Conservation (phyloP, 2,888 invertebrate species). For the Pristionchus maxplancki region DNA sequence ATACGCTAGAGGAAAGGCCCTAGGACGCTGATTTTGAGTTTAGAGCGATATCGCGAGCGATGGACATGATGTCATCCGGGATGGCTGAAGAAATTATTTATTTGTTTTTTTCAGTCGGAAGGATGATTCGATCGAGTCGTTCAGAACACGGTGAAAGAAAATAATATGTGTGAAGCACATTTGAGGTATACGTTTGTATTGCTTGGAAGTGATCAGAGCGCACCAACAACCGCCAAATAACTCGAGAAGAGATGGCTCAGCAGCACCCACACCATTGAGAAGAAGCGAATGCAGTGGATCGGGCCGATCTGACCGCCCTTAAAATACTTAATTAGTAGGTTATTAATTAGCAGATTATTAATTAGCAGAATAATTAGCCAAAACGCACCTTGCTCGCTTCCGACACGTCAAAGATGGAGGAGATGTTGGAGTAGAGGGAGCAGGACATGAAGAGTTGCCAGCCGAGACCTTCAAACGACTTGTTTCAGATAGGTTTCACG, state of each 20-base stretch:
- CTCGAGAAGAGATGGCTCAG: slow-evolving; percentile 18
- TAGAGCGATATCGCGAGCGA: too few relatives aligned
- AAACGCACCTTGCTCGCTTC: slow-evolving; percentile 11
- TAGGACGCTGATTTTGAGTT: too few relatives aligned
- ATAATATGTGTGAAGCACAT: not conserved
- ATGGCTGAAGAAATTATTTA: too few relatives aligned
- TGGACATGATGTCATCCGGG: too few relatives aligned
- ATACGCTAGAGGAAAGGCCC: too few relatives aligned
- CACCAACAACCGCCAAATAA: slow-evolving; percentile 4
- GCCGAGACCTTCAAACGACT: too few relatives aligned
- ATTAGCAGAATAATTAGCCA: not conserved
- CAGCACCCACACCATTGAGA: slow-evolving; percentile 49
- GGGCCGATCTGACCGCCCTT: slow-evolving; percentile 49
- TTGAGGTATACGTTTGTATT: not conserved
- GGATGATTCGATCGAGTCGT: too few relatives aligned
- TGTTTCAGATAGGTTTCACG: not conserved
- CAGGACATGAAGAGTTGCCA: slow-evolving; percentile 44
- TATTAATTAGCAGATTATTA: not conserved
- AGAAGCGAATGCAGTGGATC: slow-evolving; percentile 50
- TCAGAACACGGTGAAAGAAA: too few relatives aligned
- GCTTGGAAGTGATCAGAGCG: not conserved
- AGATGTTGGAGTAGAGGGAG: slow-evolving; percentile 43
- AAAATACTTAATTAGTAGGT: not conserved
- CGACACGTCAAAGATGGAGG: not conserved
- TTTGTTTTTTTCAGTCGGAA: too few relatives aligned